A percentile compares a stretch with the other conserved stretches of the same genome.
phyloP scores from a whole-genome alignment of 2,888 invertebrate genomes.

The Flabesymbios commensalis region DNA sequence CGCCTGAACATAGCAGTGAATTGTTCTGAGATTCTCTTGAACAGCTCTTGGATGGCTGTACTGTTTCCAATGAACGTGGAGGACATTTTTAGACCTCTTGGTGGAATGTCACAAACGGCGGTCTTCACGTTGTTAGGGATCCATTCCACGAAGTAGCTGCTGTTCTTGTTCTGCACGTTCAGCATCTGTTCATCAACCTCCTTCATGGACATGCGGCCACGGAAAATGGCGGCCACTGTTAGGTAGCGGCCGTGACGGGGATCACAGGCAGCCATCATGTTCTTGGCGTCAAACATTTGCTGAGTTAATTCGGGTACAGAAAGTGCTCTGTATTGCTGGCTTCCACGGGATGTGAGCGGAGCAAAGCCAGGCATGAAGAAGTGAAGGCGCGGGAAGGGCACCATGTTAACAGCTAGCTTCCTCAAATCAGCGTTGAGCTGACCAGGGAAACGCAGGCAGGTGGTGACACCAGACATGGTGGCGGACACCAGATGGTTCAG shows the following conservation, averaged over 20 bases:
- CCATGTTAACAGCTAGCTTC: constrained; percentile 70
- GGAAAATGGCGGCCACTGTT: constrained; percentile 56
- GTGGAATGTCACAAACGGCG: constrained; percentile 51
- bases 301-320: constrained; percentile 53
- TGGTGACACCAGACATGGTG: constrained; percentile 65
- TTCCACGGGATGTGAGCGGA: constrained; percentile 82
- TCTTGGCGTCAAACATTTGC: constrained; percentile 89
- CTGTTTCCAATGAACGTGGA: constrained; percentile 55
- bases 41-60: constrained; percentile 58
- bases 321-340: constrained; percentile 66
- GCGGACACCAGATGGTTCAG: constrained; percentile 62
- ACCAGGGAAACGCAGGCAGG: constrained; percentile 61
- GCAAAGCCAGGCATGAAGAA: constrained; percentile 90
- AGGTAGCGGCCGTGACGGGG: constrained; percentile 52
- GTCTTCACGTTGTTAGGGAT: constrained; percentile 35
- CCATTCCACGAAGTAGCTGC: constrained; percentile 37
- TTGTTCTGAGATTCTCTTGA: constrained; percentile 58
- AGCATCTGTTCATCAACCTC: constrained; percentile 79
- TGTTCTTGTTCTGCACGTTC: constrained; percentile 69
- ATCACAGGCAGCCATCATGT: constrained; percentile 66
- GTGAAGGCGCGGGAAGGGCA: constrained; percentile 86
- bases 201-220: constrained; percentile 59
- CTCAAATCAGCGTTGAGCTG: constrained; percentile 79
- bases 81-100: constrained; percentile 84
- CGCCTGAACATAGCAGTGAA: constrained; percentile 85